phyloP scores from a whole-genome alignment of 2,888 invertebrate genomes.

The Tanypteryx hageni region DNA sequence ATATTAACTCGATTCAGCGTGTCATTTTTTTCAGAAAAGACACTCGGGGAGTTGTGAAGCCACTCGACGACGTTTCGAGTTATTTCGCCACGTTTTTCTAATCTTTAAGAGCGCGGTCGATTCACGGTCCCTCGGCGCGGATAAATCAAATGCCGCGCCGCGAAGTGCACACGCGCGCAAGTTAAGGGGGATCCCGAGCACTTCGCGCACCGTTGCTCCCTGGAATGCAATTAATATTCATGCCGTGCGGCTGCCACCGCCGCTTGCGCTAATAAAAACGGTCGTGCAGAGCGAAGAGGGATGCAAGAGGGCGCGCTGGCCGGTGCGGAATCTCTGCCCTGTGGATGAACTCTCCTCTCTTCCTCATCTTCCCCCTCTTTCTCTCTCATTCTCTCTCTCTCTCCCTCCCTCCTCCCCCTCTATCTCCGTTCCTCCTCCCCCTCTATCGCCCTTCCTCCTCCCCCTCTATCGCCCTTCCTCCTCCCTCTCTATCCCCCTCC shows the following conservation, averaged over 20 bases:
- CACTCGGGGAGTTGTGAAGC: no score
- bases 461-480: not conserved
- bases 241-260: not conserved
- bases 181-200: not conserved
- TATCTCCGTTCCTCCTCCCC: not conserved
- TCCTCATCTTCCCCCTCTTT: not conserved
- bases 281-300: not conserved
- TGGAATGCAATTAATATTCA: constrained; percentile 29
- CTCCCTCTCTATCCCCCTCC: not conserved
- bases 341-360: constrained; percentile 9
- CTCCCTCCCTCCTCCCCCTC: not conserved
- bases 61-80: no score
- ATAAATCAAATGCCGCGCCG: not conserved
- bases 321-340: not conserved
- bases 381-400: not conserved
- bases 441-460: not conserved
- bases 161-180: not conserved
- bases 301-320: not conserved
- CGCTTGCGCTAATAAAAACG: not conserved
- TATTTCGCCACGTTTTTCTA: no score
- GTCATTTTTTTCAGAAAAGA: no score
- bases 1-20: no score
- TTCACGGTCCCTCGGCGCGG: not conserved
- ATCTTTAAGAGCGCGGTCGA: not conserved
- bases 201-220: not conserved